Evolutionary conservation across 2,888 invertebrate genomes (phyloP).

Genomic region (Erannis defoliaria): DNA sequence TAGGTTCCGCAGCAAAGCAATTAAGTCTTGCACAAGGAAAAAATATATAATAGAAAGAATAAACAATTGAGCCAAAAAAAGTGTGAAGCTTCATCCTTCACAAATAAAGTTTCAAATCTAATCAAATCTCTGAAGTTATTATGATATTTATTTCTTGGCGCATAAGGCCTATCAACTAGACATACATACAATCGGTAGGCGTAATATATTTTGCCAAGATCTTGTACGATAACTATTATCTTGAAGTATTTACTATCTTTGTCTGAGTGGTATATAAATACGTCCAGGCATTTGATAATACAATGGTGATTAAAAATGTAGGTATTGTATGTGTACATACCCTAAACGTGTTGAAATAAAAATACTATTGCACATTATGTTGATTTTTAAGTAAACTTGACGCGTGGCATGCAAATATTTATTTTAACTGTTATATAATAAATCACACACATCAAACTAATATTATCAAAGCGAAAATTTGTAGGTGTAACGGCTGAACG

Average conservation of each 20-base stretch:
- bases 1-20: no score
- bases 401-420: slow-evolving; percentile 12
- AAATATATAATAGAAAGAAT: no score
- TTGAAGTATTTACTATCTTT: slow-evolving; percentile 37
- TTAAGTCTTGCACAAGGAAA: no score
- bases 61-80: no score
- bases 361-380: background rate
- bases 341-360: background rate
- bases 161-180: slow-evolving; percentile 1
- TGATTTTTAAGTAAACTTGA: background rate
- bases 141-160: background rate
- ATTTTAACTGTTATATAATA: no score
- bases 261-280: slow-evolving; percentile 43
- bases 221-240: slow-evolving; percentile 45
- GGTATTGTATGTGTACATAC: background rate
- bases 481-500: no score
- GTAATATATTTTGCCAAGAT: slow-evolving; percentile 28
- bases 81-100: background rate
- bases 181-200: slow-evolving; percentile 1
- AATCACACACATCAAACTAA: no score
- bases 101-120: background rate
- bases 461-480: no score
- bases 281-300: slow-evolving; percentile 37
- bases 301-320: slow-evolving; percentile 5
- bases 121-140: background rate